Percentiles rank a stretch among this genome's conserved stretches.
These are phyloP conservation scores for Conus betulinus DNA, from an alignment of 1,140 invertebrate genomes.

Conservation along the genomic window DNA sequence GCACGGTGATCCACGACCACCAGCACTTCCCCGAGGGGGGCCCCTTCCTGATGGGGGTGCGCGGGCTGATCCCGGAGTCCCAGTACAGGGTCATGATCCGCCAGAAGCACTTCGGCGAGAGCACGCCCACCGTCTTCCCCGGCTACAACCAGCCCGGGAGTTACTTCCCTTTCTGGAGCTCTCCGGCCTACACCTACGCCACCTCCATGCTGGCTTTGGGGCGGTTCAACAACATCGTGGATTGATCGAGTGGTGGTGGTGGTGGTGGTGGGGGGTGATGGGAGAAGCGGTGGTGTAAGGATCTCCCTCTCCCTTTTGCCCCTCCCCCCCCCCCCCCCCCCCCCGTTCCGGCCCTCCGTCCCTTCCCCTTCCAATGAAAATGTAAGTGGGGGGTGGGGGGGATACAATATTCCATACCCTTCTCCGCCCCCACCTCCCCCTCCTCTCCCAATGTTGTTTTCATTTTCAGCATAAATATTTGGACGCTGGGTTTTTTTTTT, in stretches of 20 bases:
- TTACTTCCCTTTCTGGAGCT: slow-evolving; percentile 65
- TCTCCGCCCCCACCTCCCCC: too few species aligned
- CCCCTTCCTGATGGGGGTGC: slow-evolving; percentile 52
- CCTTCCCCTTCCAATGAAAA: background rate
- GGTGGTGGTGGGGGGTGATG: background rate
- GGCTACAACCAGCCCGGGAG: slow-evolving; percentile 50
- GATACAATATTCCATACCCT: too few species aligned
- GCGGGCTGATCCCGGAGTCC: slow-evolving; percentile 47
- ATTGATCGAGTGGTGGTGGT: background rate
- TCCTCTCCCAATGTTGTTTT: too few species aligned
- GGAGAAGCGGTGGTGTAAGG: background rate
- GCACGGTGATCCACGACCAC: slow-evolving; percentile 50
- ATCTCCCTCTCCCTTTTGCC: background rate
- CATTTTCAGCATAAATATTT: too few species aligned
- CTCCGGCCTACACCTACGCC: slow-evolving; percentile 59
- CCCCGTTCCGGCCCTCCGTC: background rate
- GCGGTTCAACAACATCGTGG: slow-evolving; percentile 34
- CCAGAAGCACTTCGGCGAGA: slow-evolving; percentile 59
- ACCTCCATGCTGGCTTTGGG: slow-evolving; percentile 55
- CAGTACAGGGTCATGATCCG: slow-evolving; percentile 52
- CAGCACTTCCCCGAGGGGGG: slow-evolving; percentile 31
- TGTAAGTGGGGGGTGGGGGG: too few species aligned
- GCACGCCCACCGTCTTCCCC: slow-evolving; percentile 56
- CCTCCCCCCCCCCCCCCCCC: background rate
- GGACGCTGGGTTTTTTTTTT: too few species aligned